Percentiles rank a stretch among this genome's conserved stretches.
These are phyloP conservation scores for Epinotia nisella DNA, from an alignment of 2,888 invertebrate species.

Conservation along the genomic window DNA sequence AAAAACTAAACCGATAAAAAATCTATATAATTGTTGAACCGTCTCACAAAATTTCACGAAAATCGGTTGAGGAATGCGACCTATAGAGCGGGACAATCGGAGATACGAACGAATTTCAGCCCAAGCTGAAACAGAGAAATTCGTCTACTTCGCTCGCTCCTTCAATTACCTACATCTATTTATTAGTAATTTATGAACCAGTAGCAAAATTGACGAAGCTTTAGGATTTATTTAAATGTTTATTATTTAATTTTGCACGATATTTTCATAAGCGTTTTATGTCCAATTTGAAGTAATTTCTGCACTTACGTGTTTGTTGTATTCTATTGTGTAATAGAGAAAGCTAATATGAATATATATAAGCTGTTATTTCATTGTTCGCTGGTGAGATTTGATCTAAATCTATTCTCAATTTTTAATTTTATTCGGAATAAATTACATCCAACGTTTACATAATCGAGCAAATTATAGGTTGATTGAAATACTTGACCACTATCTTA, in stretches of 20 bases:
- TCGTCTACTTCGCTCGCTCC: too few species aligned
- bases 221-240: neutral
- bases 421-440: constrained; percentile 30
- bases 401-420: constrained; percentile 41
- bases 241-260: constrained; percentile 13
- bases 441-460: constrained; percentile 23
- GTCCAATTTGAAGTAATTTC: constrained; percentile 27
- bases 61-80: too few species aligned
- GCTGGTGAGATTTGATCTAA: constrained; percentile 40
- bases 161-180: neutral
- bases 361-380: constrained; percentile 42
- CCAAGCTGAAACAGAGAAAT: too few species aligned
- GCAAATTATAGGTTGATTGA: neutral
- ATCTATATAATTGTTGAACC: too few species aligned
- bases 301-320: constrained; percentile 29
- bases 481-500: constrained; percentile 10
- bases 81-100: too few species aligned
- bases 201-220: neutral
- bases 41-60: too few species aligned
- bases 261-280: constrained; percentile 4
- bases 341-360: constrained; percentile 40
- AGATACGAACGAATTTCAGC: too few species aligned
- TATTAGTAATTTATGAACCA: neutral
- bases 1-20: too few species aligned
- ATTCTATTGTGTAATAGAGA: constrained; percentile 39